Base-by-base conservation (phyloP, 1,140 invertebrate species). In the Ylistrum balloti region DNA sequence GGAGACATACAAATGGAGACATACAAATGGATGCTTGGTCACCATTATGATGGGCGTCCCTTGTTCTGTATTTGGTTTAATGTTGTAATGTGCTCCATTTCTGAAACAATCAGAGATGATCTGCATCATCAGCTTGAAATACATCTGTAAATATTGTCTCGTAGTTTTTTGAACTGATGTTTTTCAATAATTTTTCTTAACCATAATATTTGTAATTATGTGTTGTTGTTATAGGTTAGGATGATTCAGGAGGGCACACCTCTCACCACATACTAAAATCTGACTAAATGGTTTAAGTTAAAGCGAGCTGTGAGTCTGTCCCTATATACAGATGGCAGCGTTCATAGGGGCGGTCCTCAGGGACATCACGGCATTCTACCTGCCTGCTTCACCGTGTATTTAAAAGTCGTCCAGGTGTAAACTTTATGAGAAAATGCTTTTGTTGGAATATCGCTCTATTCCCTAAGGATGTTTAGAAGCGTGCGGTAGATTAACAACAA, bases 391-490 rank as follows among this genome's bases (percentile, higher is more conserved):
- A 74, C 56, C 56, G 56, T 74, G 56, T 28, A 74, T n/a, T 74
- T 74, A 74, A 74, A 74, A 74, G 56, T 74, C 56, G 56, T 28
- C 56, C 56, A 74, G 56, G 56, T 74, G 56, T 74, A 74, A 74
- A 74, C 56, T 74, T 74, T 74, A 74, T 28, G 56, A 74, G 56
- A 28, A 74, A 74, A 74, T 74, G 56, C 56, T 74, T 74, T 74
- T 74, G 56, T 74, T 74, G 56, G 56, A 74, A 74, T 74, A 74
- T 74, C 56, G n/a, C 56, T 74, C 20, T 7, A 74, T 74, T 74
- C 56, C 56, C 56, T 28, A n/a, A 74, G 56, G 56, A 74, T n/a
- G 56, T 74, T 74, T 74, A 74, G 56, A 74, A 74, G 56, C n/a
- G 56, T 74, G 56, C 56, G 22, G 56, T 74, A 74, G 56, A 74